Conservation (phyloP, 2,797 vertebrate genomes). For the Setipinna tenuifilis region DNA sequence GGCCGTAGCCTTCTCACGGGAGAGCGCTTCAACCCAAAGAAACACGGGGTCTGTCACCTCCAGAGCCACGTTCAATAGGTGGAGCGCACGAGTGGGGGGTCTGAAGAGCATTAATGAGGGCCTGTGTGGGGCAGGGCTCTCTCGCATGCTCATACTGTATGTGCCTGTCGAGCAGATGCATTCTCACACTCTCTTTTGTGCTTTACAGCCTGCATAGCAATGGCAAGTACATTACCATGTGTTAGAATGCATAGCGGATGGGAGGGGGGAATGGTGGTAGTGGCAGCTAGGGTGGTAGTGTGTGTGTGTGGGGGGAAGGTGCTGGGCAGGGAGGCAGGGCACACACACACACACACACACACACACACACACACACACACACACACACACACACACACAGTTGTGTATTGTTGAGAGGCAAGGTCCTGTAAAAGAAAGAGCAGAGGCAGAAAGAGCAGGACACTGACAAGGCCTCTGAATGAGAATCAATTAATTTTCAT, state of each 20-base stretch:
- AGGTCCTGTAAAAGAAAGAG: conserved; percentile 73
- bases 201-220: conserved; percentile 66
- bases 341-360: background rate
- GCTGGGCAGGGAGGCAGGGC: conserved; percentile 30
- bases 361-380: too few species aligned
- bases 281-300: conserved; percentile 42
- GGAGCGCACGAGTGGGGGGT: conserved; percentile 46
- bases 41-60: background rate
- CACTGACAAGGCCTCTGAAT: conserved; percentile 73
- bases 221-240: conserved; percentile 63
- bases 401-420: conserved; percentile 66
- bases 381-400: background rate
- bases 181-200: conserved; percentile 61
- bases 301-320: conserved; percentile 40
- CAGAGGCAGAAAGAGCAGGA: conserved; percentile 69
- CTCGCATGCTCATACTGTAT: conserved; percentile 63
- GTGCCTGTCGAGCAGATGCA: conserved; percentile 55
- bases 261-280: conserved; percentile 35
- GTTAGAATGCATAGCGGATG: conserved; percentile 58
- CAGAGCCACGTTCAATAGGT: background rate
- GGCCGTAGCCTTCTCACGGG: background rate
- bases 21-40: conserved; percentile 6
- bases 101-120: conserved; percentile 53
- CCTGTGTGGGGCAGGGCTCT: conserved; percentile 47
- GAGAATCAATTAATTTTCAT: conserved; percentile 84